Conservation (phyloP, 2,113 vertebrate genomes). For the Phylloscopus trochilus region DNA sequence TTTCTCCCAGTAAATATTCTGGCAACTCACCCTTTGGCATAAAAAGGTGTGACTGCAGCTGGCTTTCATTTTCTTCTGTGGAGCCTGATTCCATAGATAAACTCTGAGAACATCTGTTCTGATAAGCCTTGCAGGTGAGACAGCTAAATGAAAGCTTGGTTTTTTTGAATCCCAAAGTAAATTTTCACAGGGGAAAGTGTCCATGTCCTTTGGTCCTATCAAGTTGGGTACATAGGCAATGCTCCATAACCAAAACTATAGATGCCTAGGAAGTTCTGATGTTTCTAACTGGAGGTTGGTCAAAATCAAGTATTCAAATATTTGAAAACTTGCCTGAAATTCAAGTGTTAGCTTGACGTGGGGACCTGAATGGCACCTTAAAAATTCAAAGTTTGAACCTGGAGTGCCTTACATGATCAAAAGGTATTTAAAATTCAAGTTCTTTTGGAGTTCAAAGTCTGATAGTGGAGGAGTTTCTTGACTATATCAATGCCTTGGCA, state of each 20-base stretch:
- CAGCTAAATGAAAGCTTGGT: background rate
- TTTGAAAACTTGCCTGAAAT: background rate
- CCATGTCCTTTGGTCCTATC: background rate
- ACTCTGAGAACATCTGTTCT: background rate
- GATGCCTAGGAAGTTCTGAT: background rate
- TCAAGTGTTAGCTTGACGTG: background rate
- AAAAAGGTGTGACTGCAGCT: background rate
- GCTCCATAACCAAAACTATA: background rate
- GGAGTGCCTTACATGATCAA: background rate
- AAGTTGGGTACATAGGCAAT: background rate
- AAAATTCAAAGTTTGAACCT: background rate
- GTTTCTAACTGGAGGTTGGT: background rate
- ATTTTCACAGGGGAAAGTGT: background rate
- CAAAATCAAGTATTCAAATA: background rate
- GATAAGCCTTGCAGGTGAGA: background rate
- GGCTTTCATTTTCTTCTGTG: background rate
- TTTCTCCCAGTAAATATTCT: background rate
- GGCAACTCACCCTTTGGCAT: background rate
- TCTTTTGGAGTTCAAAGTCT: background rate
- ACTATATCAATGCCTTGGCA: background rate
- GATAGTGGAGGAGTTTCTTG: rapidly evolving
- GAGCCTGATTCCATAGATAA: background rate
- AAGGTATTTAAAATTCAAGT: background rate
- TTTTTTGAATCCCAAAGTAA: background rate
- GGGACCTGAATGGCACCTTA: background rate